Evolutionary conservation across 2,888 invertebrate species (phyloP), one percentile per base, ranked within the genome.

Genomic region (Diarsia mendica): DNA sequence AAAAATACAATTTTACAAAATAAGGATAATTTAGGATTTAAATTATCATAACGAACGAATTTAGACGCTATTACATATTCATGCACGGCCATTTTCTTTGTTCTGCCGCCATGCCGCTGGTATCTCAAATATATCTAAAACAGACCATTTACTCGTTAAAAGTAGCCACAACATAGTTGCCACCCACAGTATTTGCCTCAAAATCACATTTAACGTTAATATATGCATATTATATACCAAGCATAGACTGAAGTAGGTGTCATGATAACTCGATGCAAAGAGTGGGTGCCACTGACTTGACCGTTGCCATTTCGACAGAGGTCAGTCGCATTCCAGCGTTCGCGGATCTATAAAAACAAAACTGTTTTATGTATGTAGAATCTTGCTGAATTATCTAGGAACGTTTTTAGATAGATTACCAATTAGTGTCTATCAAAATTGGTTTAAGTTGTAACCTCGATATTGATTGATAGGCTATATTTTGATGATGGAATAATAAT

Each of bases 271-370:
- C 79, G 89, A 85, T 91, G 90, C 90, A 87, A 65, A 79, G 80
- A 84, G 91, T 91, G 91, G 91, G 91, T 87, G 90, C 80, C 66
- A 82, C 80, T 77, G 87, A 84, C 88, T 82, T 86, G 87, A 84
- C 86, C 89, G 84, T 82, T 87, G 89, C 87, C 89, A 88, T 89
- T 90, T 89, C 79, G 83, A 86, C 87, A 88, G 88, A 91, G 90
- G 90, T 90, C 90, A 91, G 88, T 91, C 82, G 86, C 90, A 90
- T 90, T 90, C 89, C 89, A 75, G 23, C 76, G 77, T 80, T 67
- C 46, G 81, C 80, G 82, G 81, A 85, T 87, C 84, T 85, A 85
- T 80, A 87, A 85, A 86, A 85, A 88, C 76, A 81, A 80, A 76
- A 72, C 69, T 80, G 80, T 70, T 51, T 23, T 76, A 64, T 80